These are phyloP conservation scores for Dysdera silvatica DNA, from an alignment of 1,140 invertebrate genomes.

Conservation along the genomic window DNA sequence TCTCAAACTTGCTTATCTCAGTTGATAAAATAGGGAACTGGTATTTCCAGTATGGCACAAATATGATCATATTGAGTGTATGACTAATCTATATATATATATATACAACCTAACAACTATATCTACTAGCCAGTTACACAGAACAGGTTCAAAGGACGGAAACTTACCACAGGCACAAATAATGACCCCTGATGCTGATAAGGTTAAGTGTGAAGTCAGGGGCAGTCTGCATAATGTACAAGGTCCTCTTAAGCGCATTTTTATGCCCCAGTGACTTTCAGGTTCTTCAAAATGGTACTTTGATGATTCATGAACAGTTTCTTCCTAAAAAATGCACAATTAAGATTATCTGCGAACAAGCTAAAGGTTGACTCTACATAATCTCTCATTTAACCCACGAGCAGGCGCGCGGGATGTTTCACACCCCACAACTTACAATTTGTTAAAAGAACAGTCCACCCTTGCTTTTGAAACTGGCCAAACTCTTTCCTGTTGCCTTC, in stretches of 20 bases:
- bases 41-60: neutral
- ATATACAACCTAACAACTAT: neutral
- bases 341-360: neutral
- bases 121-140: too few species aligned
- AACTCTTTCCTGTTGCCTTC: too few species aligned
- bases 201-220: conserved; percentile 20
- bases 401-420: too few species aligned
- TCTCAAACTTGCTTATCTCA: neutral
- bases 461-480: too few species aligned
- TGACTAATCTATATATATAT: neutral
- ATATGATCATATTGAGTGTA: neutral
- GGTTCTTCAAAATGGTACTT: conserved; percentile 24
- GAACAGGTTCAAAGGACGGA: too few species aligned
- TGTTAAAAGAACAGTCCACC: too few species aligned
- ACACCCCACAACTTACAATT: too few species aligned
- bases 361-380: neutral
- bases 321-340: neutral
- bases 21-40: neutral
- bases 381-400: too few species aligned
- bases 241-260: conserved; percentile 6
- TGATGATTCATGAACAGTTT: neutral
- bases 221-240: conserved; percentile 25
- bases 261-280: conserved; percentile 24
- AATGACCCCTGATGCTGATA: conserved; percentile 14
- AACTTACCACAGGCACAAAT: conserved; percentile 26